phyloP scores from a whole-genome alignment of 2,113 vertebrate genomes.

The Acanthisitta chloris region DNA sequence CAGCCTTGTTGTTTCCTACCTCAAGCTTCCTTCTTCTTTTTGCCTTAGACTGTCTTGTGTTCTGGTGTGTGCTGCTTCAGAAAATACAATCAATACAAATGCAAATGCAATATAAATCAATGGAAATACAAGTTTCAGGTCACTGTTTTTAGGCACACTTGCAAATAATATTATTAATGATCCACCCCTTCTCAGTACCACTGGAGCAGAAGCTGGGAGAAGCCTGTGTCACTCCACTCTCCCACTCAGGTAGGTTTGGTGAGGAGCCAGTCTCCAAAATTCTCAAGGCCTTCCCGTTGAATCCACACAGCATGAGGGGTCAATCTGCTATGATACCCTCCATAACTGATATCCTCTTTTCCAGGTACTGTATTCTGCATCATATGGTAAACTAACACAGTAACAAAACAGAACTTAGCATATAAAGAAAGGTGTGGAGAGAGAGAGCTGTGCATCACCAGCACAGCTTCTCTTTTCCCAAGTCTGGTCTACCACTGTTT shows the following conservation, averaged over 20 bases:
- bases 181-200: not conserved
- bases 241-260: not conserved
- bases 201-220: not conserved
- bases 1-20: no score
- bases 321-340: not conserved
- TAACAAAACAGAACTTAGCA: not conserved
- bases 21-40: not conserved
- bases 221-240: not conserved
- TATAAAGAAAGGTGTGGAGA: not conserved
- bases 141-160: not conserved
- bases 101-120: no score
- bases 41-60: not conserved
- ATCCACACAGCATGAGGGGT: not conserved
- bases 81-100: not conserved
- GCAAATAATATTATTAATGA: not conserved
- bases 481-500: not conserved
- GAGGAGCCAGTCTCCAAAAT: not conserved
- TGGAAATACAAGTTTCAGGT: not conserved
- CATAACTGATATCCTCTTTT: not conserved
- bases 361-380: not conserved
- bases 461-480: not conserved
- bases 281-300: not conserved
- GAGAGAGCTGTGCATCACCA: not conserved
- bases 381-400: not conserved
- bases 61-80: not conserved